Evolutionary conservation across 2,888 invertebrate species (phyloP).

Genomic region (Acronicta alni): DNA sequence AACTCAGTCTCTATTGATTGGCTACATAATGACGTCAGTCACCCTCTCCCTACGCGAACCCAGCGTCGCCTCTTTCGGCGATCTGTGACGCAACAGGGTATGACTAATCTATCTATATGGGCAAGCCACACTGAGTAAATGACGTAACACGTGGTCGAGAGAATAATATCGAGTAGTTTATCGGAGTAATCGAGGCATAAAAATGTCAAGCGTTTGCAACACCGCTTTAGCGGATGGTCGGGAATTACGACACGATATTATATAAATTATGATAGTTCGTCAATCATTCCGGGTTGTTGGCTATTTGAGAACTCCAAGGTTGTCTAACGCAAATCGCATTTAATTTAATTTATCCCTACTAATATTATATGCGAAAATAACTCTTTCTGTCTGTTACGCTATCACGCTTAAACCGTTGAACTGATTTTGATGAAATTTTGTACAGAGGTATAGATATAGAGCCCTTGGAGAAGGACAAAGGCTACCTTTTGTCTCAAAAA

Average conservation of each 20-base stretch:
- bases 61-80: not conserved
- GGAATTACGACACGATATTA: constrained; percentile 12
- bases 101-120: not conserved
- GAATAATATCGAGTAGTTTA: constrained; percentile 10
- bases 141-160: constrained; percentile 18
- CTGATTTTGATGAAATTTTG: no score
- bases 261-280: constrained; percentile 3
- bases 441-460: no score
- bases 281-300: not conserved
- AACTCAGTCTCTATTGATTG: not conserved
- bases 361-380: no score
- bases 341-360: not conserved
- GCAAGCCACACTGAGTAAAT: not conserved
- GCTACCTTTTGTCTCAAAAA: no score
- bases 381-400: no score
- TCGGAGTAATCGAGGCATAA: not conserved
- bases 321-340: not conserved
- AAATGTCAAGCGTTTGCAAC: no score
- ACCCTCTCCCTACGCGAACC: not conserved
- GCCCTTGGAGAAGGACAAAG: no score
- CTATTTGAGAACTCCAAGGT: not conserved
- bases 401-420: no score
- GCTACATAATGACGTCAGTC: not conserved
- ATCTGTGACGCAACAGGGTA: not conserved
- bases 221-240: not conserved